phyloP scores from a whole-genome alignment of 2,113 vertebrate genomes.

The Morone chrysops region DNA sequence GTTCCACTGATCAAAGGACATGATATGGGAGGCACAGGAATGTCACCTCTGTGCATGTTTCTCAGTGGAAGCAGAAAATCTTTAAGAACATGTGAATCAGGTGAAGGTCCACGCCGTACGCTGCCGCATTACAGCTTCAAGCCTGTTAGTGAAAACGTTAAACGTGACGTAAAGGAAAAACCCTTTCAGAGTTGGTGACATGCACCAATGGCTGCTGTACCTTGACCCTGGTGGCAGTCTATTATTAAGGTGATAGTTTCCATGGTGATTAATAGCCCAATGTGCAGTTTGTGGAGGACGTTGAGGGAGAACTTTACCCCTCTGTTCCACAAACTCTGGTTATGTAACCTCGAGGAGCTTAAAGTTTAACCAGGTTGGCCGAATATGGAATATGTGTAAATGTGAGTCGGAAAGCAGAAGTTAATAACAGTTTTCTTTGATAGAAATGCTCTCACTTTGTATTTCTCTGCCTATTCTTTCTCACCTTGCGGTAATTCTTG shows the following conservation, averaged over 20 bases:
- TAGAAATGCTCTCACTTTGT: background rate
- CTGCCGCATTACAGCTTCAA: background rate
- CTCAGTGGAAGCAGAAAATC: constrained; percentile 1
- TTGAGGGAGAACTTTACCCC: constrained; percentile 60
- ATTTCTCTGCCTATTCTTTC: constrained; percentile 10
- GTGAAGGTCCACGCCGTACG: background rate
- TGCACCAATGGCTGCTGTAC: constrained; percentile 55
- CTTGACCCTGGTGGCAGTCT: constrained; percentile 39
- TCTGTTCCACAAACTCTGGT: constrained; percentile 39
- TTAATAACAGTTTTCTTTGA: background rate
- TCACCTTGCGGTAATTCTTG: constrained; percentile 83
- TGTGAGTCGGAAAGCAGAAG: constrained; percentile 11
- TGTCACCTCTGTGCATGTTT: constrained; percentile 41
- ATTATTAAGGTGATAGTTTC: constrained; percentile 61
- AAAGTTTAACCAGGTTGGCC: constrained; percentile 51
- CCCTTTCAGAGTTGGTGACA: constrained; percentile 21
- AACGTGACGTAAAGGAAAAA: constrained; percentile 44
- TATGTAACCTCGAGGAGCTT: constrained; percentile 50
- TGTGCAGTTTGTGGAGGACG: constrained; percentile 17
- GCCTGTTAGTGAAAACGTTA: background rate
- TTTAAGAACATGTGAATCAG: background rate
- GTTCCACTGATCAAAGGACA: constrained; percentile 59
- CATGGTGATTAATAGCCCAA: constrained; percentile 64
- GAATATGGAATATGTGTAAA: constrained; percentile 37
- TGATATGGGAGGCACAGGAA: constrained; percentile 62